Conservation (phyloP, 2,888 invertebrate species). For the Mimachlamys varia region DNA sequence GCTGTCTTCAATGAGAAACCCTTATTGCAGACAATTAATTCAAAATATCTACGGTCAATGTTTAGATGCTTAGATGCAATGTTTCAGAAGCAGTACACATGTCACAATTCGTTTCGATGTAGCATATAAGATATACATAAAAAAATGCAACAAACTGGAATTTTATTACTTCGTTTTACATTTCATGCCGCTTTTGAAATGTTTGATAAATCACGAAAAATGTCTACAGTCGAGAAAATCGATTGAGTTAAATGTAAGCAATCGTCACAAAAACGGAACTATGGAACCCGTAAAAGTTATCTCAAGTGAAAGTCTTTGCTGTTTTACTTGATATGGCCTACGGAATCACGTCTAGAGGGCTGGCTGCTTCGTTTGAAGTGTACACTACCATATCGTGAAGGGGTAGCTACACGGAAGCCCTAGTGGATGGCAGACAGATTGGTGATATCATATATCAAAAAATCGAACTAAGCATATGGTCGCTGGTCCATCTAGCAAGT, state of each 20-base stretch:
- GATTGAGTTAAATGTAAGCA: background rate
- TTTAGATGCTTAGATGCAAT: no score
- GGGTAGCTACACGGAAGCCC: background rate
- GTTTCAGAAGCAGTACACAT: no score
- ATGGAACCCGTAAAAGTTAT: background rate
- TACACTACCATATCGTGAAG: background rate
- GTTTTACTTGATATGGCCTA: background rate
- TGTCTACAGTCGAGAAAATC: background rate
- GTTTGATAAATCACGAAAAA: background rate
- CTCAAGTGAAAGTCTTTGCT: background rate
- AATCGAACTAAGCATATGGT: background rate
- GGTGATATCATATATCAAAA: slow-evolving; percentile 10
- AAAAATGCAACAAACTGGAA: no score
- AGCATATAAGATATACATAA: no score
- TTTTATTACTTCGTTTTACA: background rate
- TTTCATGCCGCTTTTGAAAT: background rate
- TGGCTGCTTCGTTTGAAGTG: background rate
- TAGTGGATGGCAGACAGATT: background rate
- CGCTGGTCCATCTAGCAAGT: background rate
- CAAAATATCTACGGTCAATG: no score
- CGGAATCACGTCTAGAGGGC: background rate
- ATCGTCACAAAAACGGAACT: background rate
- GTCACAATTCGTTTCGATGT: no score
- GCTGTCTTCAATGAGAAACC: no score
- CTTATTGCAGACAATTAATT: no score